A percentile compares a stretch with the other conserved stretches of the same genome.
phyloP scores from a whole-genome alignment of 2,888 invertebrate genomes.

The Aplocera efformata region DNA sequence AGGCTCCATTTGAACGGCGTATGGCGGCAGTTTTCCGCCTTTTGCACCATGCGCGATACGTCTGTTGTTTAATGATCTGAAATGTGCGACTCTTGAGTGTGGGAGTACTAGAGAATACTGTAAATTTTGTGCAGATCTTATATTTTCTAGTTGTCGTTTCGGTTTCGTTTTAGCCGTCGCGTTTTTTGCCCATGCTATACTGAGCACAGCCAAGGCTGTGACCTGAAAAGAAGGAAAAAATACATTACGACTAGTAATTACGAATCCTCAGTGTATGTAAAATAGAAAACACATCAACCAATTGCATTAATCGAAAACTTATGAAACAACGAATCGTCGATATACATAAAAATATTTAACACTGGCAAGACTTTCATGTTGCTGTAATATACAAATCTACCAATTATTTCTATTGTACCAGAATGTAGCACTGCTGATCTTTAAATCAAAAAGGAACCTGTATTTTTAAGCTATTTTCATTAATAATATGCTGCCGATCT shows the following conservation, averaged over 20 bases:
- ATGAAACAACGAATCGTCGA: slow-evolving; percentile 17
- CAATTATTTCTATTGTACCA: too few species aligned
- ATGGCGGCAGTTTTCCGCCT: slow-evolving; percentile 82
- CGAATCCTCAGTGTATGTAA: too few species aligned
- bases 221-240: slow-evolving; percentile 71
- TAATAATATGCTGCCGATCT: too few species aligned
- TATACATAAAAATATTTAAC: slow-evolving; percentile 3
- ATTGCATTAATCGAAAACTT: too few species aligned
- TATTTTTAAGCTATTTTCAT: too few species aligned
- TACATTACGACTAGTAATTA: slow-evolving; percentile 2
- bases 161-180: slow-evolving; percentile 74
- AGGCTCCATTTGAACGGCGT: slow-evolving; percentile 90
- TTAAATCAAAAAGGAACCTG: too few species aligned
- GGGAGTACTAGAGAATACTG: slow-evolving; percentile 82
- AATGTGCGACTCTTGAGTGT: slow-evolving; percentile 77
- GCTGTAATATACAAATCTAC: slow-evolving; percentile 3
- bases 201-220: slow-evolving; percentile 78
- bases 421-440: too few species aligned
- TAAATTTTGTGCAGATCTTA: slow-evolving; percentile 79
- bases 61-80: slow-evolving; percentile 73
- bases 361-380: slow-evolving; percentile 3
- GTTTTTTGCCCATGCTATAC: slow-evolving; percentile 71
- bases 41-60: slow-evolving; percentile 75
- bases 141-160: slow-evolving; percentile 75
- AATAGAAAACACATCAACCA: too few species aligned